These are phyloP conservation scores for Sphyrna mokarran DNA, from an alignment of 2,113 vertebrate genomes.

Conservation along the genomic window DNA sequence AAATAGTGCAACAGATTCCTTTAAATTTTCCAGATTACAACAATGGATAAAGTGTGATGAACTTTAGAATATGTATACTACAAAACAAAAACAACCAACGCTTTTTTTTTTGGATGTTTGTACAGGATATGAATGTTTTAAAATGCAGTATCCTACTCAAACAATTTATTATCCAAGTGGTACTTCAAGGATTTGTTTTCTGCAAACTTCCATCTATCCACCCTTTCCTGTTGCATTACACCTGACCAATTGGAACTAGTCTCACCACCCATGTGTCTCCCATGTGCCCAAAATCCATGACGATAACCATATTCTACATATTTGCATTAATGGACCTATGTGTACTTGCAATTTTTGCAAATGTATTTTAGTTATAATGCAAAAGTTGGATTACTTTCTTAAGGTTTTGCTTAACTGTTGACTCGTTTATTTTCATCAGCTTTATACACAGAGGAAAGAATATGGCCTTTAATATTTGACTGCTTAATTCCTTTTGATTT, in stretches of 20 bases:
- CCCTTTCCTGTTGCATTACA: background rate
- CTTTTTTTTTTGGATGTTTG: background rate
- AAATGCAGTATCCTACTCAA: background rate
- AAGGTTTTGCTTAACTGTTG: background rate
- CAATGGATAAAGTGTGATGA: background rate
- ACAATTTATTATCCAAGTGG: background rate
- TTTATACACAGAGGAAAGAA: background rate
- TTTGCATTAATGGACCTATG: too few relatives aligned
- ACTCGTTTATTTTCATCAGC: background rate
- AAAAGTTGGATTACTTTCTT: background rate
- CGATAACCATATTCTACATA: background rate
- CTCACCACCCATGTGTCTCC: background rate
- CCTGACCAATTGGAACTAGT: background rate
- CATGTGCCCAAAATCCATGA: background rate
- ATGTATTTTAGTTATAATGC: background rate
- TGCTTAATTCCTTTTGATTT: background rate
- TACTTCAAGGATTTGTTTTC: background rate
- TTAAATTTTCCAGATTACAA: background rate
- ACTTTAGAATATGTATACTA: background rate
- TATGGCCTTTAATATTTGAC: background rate
- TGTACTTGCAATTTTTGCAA: background rate
- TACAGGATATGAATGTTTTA: background rate
- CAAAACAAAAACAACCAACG: background rate
- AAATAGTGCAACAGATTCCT: background rate
- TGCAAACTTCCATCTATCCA: background rate